These are phyloP conservation scores for Chrysolophus pictus DNA, from an alignment of 2,797 vertebrate genomes.

Conservation along the genomic window DNA sequence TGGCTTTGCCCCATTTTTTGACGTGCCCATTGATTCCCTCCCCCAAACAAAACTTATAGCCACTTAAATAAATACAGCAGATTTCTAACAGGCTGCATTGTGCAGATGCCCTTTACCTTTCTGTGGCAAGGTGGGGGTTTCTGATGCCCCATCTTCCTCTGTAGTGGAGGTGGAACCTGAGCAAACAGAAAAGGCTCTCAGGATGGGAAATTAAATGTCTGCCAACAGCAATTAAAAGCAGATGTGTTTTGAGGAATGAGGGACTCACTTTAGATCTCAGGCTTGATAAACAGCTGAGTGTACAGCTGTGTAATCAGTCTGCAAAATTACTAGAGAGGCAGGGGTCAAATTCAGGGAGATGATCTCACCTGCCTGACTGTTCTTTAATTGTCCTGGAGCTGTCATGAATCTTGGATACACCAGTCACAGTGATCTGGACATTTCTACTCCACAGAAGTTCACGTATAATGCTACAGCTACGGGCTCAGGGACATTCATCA, in stretches of 20 bases:
- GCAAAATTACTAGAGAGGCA: not conserved
- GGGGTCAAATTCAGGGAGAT: not conserved
- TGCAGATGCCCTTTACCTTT: not conserved
- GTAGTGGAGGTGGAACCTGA: fast-evolving
- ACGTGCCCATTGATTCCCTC: not conserved
- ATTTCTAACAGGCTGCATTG: not conserved
- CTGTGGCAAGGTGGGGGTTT: fast-evolving
- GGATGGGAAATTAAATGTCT: not conserved
- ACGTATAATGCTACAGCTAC: not conserved
- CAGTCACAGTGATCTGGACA: not conserved
- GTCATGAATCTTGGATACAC: not conserved
- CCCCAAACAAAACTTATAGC: not conserved
- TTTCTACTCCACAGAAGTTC: not conserved
- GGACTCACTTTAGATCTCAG: not conserved
- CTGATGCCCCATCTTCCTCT: not conserved
- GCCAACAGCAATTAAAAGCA: not conserved
- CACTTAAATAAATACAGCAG: fast-evolving
- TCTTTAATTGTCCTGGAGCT: not conserved
- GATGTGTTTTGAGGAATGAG: not conserved
- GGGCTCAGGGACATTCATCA: not conserved
- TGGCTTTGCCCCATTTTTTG: not conserved
- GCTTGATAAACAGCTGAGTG: not conserved
- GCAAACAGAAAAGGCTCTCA: not conserved
- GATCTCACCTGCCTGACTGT: not conserved
- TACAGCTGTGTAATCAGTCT: not conserved